phyloP scores from a whole-genome alignment of 1,140 invertebrate species.

The Danaus melanippus region DNA sequence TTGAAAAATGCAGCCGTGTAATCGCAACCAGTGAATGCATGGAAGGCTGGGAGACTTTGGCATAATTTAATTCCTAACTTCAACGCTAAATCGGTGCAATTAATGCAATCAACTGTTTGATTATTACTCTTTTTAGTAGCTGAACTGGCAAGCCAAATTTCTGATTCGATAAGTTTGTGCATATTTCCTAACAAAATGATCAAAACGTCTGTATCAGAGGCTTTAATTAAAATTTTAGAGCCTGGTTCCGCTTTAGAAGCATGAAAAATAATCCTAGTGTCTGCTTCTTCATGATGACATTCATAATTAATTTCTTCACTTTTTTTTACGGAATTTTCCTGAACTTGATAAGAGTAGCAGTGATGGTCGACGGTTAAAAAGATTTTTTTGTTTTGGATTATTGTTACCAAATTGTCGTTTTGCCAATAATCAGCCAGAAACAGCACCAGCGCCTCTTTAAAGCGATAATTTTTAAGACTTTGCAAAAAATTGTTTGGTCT shows the following conservation, averaged over 20 bases:
- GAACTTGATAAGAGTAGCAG: no score
- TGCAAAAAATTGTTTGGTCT: constrained; percentile 36
- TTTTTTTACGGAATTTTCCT: constrained; percentile 10
- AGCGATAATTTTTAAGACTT: constrained; percentile 38
- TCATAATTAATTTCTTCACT: constrained; percentile 26
- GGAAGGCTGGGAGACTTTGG: no score
- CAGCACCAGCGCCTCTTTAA: constrained; percentile 48
- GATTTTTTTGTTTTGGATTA: no score
- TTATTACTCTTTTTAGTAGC: no score
- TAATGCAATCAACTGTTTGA: no score
- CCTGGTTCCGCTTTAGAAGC: constrained; percentile 19
- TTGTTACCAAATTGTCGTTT: constrained; percentile 21
- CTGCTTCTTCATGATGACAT: constrained; percentile 36
- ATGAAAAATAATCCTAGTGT: constrained; percentile 25
- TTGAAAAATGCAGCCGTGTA: no score
- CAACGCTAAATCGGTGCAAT: no score
- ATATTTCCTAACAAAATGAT: constrained; percentile 39
- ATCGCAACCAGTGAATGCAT: no score
- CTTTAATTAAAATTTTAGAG: constrained; percentile 28
- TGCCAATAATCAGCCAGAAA: no score
- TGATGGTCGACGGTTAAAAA: no score
- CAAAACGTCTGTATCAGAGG: constrained; percentile 36
- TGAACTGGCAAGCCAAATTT: no score
- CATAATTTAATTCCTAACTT: no score
- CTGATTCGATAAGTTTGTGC: constrained; percentile 22